Conservation (phyloP, 2,797 vertebrate genomes). For the Syngnathus acus region DNA sequence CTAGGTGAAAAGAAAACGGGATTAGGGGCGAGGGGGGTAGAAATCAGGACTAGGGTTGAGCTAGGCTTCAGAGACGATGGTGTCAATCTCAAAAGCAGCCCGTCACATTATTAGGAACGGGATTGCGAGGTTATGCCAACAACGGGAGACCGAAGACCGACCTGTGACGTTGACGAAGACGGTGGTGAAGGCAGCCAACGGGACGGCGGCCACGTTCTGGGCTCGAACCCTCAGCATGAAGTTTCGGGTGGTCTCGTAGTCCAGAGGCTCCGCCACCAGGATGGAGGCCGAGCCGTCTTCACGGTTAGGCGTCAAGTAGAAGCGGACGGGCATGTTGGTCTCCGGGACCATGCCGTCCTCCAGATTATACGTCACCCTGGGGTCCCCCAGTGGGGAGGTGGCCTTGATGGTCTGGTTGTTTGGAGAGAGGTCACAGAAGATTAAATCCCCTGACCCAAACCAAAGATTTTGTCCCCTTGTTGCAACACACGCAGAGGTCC, state of each 20-base stretch:
- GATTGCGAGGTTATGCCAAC: no score
- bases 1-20: background rate
- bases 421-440: background rate
- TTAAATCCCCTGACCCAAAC: no score
- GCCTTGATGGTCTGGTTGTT: conserved; percentile 74
- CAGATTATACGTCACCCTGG: conserved; percentile 81
- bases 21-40: background rate
- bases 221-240: conserved; percentile 81
- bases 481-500: background rate
- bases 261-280: conserved; percentile 81
- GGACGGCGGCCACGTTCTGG: conserved; percentile 82
- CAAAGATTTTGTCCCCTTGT: background rate
- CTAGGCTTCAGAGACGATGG: background rate
- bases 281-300: conserved; percentile 82
- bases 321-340: conserved; percentile 84
- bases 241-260: conserved; percentile 79
- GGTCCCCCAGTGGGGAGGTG: conserved; percentile 79
- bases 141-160: conserved; percentile 20
- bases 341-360: conserved; percentile 85
- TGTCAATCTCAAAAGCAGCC: no score
- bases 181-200: conserved; percentile 78
- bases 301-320: conserved; percentile 86
- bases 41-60: background rate
- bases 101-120: no score
- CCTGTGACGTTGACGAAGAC: conserved; percentile 83